Base-by-base conservation (phyloP, 1,140 invertebrate genomes). In the Meloidogyne exigua region DNA sequence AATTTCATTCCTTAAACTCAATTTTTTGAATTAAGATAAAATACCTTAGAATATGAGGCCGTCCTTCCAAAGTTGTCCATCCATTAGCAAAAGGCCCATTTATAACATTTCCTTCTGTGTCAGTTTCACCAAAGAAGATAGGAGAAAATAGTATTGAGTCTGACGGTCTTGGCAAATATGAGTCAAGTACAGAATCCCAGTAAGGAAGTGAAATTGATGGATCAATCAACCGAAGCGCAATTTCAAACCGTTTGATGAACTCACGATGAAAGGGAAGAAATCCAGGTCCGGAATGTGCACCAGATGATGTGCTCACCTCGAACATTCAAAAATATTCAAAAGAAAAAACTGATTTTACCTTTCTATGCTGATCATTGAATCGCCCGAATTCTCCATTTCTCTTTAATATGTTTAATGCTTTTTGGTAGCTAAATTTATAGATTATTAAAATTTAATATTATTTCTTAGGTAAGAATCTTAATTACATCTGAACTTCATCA, bases 181-280 rank as follows among this genome's bases (percentile, higher is more conserved):
- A 71, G 77, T 89, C 88, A 21, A 88, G n/a, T 4, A 85, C 81
- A 10, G 82, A 83, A 68, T 89, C 88, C 88, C 88, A 89, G 82
- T 89, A 89, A 12, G 89, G 88, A 15, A 89, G 70, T 9, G 88
- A 81, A 0, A 89, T 76, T 3, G 76, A 73, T 9, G 83, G 83
- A 72, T 88, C 77, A 71, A 79, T 76, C 23, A 79, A 67, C 23
- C 76, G 44, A 25, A 79, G 39, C n/a, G 76, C 77, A 42, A 79
- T 78, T 69, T 78, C 76, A 44, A 78, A 78, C 2, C 76, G 74
- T 36, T 79, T 79, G 18, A 65, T 70, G 42, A 79, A 79, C 26
- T 79, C 77, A 21, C 77, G 77, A 32, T 79, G 77, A 36, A 78
- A 79, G n/a, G 76, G 76, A 32, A 79, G 69, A 67, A 79, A 79